Evolutionary conservation across 2,797 vertebrate species (phyloP), one percentile per base, ranked within the genome.

Genomic region (Spinibarbus caldwelli): DNA sequence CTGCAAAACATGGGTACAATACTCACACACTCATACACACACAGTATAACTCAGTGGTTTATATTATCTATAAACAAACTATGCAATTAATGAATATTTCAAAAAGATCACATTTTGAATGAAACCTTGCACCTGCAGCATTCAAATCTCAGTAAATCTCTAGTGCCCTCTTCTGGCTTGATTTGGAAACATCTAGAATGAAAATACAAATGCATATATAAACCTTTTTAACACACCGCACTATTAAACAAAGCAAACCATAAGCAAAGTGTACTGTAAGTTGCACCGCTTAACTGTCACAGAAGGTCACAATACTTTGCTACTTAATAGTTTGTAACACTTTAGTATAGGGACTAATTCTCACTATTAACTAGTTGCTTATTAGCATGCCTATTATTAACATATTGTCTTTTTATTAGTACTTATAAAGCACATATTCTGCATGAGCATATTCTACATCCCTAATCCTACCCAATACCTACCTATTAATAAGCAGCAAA

Each of bases 1-100:
- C 96, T 99, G 87, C 97, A 99, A 87, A 98, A 96, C 31, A 95
- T 99, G 93, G 97, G 98, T 99, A 88, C 6, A 70, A 11, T 6
- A 1, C 36, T 38, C 70, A 36, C 45, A 68, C 7, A 52, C 59
- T 6, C 36, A 36, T 5, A 15, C 12, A 21, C 36, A n/a, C 23
- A 19, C 29, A 2, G 5, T 6, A 52, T 12, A 75, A 52, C 29
- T 23, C 49, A 49, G 29, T 52, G 2, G 11, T 75, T 21, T 34
- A 49, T 34, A 34, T 6, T 12, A 49, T 62, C 5, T 6, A 62
- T 62, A 62, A 62, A 6, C 59, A 62, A 62, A 62, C 29, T 31
- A 31, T 73, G 45, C 2, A 19, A 73, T 17, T 31, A 49, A 73
- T 73, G 29, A 34, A 17, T 9, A 47, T 10, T 47, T 45, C 6